phyloP scores from a whole-genome alignment of 1,140 invertebrate genomes.

The Steinernema khuongi region DNA sequence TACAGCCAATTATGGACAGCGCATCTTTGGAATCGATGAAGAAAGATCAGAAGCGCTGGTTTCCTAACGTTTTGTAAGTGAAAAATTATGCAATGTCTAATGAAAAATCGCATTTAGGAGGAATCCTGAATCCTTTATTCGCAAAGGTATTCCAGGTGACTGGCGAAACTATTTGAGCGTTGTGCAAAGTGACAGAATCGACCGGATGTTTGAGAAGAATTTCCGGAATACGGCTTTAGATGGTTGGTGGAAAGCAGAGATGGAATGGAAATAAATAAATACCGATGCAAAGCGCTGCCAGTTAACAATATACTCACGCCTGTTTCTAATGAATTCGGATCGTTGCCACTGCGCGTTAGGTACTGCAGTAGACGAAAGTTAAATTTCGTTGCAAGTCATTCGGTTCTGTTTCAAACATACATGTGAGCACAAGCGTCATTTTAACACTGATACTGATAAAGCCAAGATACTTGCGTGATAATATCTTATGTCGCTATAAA shows the following conservation, averaged over 20 bases:
- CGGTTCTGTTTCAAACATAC: no score
- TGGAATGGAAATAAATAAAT: not conserved
- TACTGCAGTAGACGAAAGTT: no score
- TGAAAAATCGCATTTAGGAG: constrained; percentile 16
- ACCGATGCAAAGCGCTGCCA: no score
- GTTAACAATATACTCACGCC: no score
- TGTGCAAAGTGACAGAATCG: constrained; percentile 57
- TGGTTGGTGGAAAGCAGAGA: not conserved
- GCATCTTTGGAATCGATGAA: constrained; percentile 46
- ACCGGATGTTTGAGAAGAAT: constrained; percentile 25
- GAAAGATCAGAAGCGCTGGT: constrained; percentile 47
- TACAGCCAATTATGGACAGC: constrained; percentile 39
- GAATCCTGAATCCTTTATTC: constrained; percentile 44
- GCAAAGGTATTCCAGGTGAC: constrained; percentile 58
- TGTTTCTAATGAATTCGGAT: no score
- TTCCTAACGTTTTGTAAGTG: constrained; percentile 46
- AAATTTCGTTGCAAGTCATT: no score
- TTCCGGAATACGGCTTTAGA: not conserved
- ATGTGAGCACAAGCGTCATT: no score
- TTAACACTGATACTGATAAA: no score
- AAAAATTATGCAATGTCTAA: not conserved
- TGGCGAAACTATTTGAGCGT: constrained; percentile 60
- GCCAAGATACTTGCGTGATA: no score
- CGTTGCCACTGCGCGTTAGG: no score
- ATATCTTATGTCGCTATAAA: no score